These are phyloP conservation scores for Octopus sinensis DNA, from an alignment of 1,140 invertebrate species.

Conservation along the genomic window DNA sequence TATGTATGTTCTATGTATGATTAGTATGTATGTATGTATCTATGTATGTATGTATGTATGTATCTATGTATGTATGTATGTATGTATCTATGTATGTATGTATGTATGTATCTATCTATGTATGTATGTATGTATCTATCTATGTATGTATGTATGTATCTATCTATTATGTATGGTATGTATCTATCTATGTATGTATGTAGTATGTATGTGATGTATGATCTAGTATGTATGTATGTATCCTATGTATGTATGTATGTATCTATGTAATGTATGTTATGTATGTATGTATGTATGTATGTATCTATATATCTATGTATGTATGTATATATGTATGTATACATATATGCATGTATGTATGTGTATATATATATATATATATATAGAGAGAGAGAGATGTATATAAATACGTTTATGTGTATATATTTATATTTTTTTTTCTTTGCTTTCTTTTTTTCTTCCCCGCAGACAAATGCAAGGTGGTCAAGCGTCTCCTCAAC, in stretches of 20 bases:
- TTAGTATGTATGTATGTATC: too few relatives aligned
- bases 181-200: too few relatives aligned
- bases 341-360: background rate
- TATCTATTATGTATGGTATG: too few relatives aligned
- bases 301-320: background rate
- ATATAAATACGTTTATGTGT: background rate
- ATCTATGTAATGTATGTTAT: background rate
- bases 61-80: too few relatives aligned
- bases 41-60: too few relatives aligned
- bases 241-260: background rate
- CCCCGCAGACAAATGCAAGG: background rate
- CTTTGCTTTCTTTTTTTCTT: background rate
- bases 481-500: slow-evolving; percentile 3
- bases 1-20: too few relatives aligned
- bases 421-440: background rate
- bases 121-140: too few relatives aligned
- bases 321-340: background rate
- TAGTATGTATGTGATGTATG: too few relatives aligned
- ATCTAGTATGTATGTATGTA: background rate
- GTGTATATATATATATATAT: background rate
- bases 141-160: too few relatives aligned
- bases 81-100: too few relatives aligned
- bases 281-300: background rate
- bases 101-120: too few relatives aligned
- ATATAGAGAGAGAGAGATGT: background rate